Conservation (phyloP, 1,140 invertebrate species). For the Grapholita molesta region DNA sequence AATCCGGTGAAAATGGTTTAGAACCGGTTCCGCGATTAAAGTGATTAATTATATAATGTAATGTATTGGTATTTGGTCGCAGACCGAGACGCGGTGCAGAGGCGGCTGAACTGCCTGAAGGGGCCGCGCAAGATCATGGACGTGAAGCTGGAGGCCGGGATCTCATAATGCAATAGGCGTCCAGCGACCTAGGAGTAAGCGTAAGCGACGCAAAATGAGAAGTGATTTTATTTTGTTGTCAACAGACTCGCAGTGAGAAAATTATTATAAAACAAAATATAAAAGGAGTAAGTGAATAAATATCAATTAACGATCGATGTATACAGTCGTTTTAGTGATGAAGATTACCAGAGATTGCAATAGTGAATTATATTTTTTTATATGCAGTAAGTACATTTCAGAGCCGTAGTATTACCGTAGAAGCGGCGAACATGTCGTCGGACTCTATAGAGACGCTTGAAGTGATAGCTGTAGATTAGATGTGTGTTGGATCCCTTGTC, state of each 20-base stretch:
- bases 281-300: constrained; percentile 66
- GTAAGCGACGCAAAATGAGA: constrained; percentile 60
- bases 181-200: constrained; percentile 48
- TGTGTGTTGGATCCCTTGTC: constrained; percentile 38
- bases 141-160: constrained; percentile 67
- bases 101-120: constrained; percentile 69
- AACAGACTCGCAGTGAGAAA: constrained; percentile 61
- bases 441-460: constrained; percentile 49
- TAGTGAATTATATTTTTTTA: constrained; percentile 77
- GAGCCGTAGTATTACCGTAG: constrained; percentile 43
- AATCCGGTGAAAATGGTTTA: too few relatives aligned
- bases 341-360: constrained; percentile 70
- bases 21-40: too few relatives aligned
- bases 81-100: constrained; percentile 71
- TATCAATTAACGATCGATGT: constrained; percentile 52
- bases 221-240: constrained; percentile 76
- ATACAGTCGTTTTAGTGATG: constrained; percentile 53
- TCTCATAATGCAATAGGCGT: constrained; percentile 68
- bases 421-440: constrained; percentile 41
- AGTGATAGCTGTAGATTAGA: constrained; percentile 42
- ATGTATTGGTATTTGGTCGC: constrained; percentile 23
- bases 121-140: constrained; percentile 70
- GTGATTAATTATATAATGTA: too few relatives aligned
- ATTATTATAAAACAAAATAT: constrained; percentile 55
- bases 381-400: constrained; percentile 44